phyloP scores from a whole-genome alignment of 92 coral and sea anemone species.

The Epizoanthus fatuus region DNA sequence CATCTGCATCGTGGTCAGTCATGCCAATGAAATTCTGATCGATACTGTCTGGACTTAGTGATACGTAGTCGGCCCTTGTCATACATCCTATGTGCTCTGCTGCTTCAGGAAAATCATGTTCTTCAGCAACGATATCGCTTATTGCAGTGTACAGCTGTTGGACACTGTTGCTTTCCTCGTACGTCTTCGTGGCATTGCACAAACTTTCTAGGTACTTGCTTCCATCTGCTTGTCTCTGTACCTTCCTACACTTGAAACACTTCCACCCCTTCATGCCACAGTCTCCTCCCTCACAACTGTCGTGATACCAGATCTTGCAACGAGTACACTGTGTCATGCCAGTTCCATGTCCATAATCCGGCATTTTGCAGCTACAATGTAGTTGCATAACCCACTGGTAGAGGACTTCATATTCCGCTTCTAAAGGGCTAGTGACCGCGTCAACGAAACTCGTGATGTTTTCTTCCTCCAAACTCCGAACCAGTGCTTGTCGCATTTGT shows the following conservation, averaged over 20 bases:
- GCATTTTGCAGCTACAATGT: conserved; percentile 63
- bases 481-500: conserved; percentile 38
- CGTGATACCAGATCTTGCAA: conserved; percentile 69
- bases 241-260: conserved; percentile 12
- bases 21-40: too few relatives aligned
- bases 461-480: conserved; percentile 25
- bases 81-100: background rate
- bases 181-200: conserved; percentile 8
- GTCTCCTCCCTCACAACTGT: conserved; percentile 29
- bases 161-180: background rate
- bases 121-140: background rate
- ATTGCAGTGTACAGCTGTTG: conserved; percentile 4
- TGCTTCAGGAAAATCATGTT: background rate
- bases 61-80: background rate
- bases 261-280: conserved; percentile 17
- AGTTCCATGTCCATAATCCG: conserved; percentile 55
- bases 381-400: conserved; percentile 57
- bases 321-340: conserved; percentile 53
- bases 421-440: background rate
- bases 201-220: background rate
- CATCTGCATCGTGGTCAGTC: too few relatives aligned
- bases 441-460: conserved; percentile 40
- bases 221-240: background rate
- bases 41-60: too few relatives aligned
- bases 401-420: conserved; percentile 16